Evolutionary conservation across 1,140 invertebrate species (phyloP).

Genomic region (Pachypeltis micranthus): DNA sequence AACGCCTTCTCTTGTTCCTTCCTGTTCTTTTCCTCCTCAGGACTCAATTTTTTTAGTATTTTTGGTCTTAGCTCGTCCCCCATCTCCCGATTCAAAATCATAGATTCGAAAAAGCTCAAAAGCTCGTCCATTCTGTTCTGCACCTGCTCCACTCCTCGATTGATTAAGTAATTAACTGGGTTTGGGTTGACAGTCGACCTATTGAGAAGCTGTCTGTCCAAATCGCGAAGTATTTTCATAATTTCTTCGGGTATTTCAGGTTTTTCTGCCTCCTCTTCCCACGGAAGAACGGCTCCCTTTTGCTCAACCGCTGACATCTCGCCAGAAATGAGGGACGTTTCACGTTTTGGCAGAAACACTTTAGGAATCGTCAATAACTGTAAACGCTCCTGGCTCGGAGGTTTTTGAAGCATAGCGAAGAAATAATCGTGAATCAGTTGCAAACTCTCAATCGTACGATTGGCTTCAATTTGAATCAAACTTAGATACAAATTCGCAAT

Average conservation of each 20-base stretch:
- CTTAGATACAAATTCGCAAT: constrained; percentile 4
- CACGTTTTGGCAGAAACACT: background rate
- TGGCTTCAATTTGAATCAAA: constrained; percentile 17
- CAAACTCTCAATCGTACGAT: constrained; percentile 19
- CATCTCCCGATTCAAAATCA: background rate
- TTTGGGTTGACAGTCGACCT: background rate
- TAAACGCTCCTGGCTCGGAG: background rate
- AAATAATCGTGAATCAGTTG: constrained; percentile 20
- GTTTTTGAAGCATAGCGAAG: background rate
- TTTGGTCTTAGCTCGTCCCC: background rate
- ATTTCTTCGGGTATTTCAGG: background rate
- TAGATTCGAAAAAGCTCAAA: background rate
- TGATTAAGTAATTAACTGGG: background rate
- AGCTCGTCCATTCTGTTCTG: background rate
- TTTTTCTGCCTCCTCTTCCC: background rate
- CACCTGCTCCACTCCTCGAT: background rate
- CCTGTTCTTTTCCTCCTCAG: background rate
- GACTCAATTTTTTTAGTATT: background rate
- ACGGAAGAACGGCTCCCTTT: background rate
- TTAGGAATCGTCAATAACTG: background rate
- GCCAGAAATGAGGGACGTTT: background rate
- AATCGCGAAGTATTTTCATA: background rate
- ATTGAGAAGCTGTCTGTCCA: background rate
- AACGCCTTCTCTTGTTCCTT: background rate
- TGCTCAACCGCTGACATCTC: background rate